phyloP scores from a whole-genome alignment of 2,797 vertebrate genomes.

The Xiphophorus birchmanni region DNA sequence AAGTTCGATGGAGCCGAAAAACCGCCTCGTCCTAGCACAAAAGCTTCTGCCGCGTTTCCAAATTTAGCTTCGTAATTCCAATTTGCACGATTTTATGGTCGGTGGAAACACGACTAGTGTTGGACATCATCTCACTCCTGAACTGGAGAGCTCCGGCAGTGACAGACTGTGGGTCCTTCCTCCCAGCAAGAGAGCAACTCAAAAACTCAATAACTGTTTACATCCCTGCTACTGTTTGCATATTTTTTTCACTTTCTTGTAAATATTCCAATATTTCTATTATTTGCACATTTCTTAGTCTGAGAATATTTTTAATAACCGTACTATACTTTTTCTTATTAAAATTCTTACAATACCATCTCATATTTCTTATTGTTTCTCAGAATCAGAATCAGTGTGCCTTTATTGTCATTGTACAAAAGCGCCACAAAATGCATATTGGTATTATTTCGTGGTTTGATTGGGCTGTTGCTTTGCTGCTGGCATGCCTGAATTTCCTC shows the following conservation, averaged over 20 bases:
- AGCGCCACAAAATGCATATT: neutral
- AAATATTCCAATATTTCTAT: neutral
- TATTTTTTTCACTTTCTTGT: neutral
- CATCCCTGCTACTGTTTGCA: neutral
- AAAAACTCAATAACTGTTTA: neutral
- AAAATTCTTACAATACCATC: neutral
- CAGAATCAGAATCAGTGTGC: too few species aligned
- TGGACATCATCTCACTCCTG: too few species aligned
- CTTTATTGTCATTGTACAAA: too few species aligned
- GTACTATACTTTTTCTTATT: neutral
- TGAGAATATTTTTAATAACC: neutral
- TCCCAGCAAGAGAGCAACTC: neutral
- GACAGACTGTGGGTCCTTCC: neutral
- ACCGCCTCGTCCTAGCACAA: too few species aligned
- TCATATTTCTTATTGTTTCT: neutral
- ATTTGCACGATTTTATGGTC: too few species aligned
- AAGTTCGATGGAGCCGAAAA: too few species aligned
- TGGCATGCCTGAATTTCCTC: neutral
- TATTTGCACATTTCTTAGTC: neutral
- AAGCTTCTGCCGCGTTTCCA: too few species aligned
- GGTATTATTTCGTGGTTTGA: neutral
- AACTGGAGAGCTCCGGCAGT: neutral
- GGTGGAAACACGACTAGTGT: too few species aligned
- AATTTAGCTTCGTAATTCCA: too few species aligned
- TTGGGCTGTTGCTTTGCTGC: neutral